These are phyloP conservation scores for Choloepus didactylus DNA, from an alignment of 2,797 vertebrate genomes.

Conservation along the genomic window DNA sequence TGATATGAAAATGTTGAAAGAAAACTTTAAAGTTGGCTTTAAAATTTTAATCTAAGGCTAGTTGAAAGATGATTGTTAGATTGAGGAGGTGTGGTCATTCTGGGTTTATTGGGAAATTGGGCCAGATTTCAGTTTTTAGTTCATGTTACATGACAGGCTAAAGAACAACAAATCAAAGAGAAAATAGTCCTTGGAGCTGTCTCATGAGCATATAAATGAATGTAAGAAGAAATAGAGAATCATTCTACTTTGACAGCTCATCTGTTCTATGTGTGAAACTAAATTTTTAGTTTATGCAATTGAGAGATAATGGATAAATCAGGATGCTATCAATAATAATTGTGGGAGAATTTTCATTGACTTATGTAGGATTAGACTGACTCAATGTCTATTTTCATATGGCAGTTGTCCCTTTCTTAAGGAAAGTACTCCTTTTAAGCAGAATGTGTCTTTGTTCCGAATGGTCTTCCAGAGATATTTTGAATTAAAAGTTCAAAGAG, in stretches of 20 bases:
- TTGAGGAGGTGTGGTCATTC: conserved; percentile 28
- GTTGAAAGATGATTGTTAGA: conserved; percentile 44
- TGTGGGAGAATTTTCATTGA: conserved; percentile 43
- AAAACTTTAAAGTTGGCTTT: conserved; percentile 53
- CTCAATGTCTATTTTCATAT: background rate
- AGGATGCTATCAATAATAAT: conserved; percentile 31
- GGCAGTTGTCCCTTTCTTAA: conserved; percentile 43
- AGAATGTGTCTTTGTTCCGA: background rate
- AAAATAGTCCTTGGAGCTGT: background rate
- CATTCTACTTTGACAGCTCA: conserved; percentile 43
- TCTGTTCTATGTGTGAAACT: background rate
- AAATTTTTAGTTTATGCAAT: conserved; percentile 44
- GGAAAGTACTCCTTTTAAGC: conserved; percentile 41
- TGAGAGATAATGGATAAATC: conserved; percentile 37
- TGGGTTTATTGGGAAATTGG: background rate
- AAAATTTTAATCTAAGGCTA: conserved; percentile 19
- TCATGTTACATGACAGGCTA: background rate
- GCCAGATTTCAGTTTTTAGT: conserved; percentile 57
- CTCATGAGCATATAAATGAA: background rate
- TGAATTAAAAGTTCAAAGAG: conserved; percentile 40
- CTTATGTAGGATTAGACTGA: conserved; percentile 28
- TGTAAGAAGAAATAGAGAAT: conserved; percentile 16
- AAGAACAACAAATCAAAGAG: conserved; percentile 58
- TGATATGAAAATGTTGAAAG: conserved; percentile 20
- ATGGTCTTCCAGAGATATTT: conserved; percentile 25